Evolutionary conservation across 2,888 invertebrate genomes (phyloP), one percentile per base, ranked within the genome.

Genomic region (Salticus scenicus): DNA sequence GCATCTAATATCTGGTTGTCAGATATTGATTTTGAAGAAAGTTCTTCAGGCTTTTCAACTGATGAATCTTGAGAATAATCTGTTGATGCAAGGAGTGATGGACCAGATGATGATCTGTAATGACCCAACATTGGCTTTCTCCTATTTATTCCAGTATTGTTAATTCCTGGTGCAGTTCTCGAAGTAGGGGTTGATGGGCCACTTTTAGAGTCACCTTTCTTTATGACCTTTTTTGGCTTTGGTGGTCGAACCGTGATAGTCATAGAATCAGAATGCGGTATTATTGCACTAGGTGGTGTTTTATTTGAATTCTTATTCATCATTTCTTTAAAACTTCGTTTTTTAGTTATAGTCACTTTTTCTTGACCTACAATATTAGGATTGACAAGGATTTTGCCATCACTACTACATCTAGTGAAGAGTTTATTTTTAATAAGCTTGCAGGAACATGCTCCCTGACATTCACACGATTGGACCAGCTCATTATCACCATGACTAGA

Each of bases 371-470:
- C n/a, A n/a, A 20, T 10, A 12, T 41, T 31, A 0, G 64, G 31
- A 2, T 12, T 47, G 12, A 20, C 31, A 24, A 42, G 12, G 7
- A 33, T 57, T 33, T 57, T 75, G n/a, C 74, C 69, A 8, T 84
- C 78, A 30, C 77, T 72, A 30, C 71, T 67, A 24, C 67, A 72
- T 5, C 73, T 37, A 24, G 71, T 51, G 0, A 78, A 41, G 17
- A 47, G 69, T 27, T 63, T 57, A 27, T 73, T 78, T 10, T 69
- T 70, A 30, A 79, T 74, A n/a, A 80, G 30, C 24, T 81, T 74
- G 24, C 87, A 88, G 0, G 87, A 88, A 70, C 87, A 88, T 1
- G 87, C 87, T 1, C 87, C 87, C 31, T 86, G 85, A 33, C 86
- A 88, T 5, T 88, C 78, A 31, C 87, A 88, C 8, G 71, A 70